These are phyloP conservation scores for Eurystomus gularis DNA, from an alignment of 2,113 vertebrate species.

Conservation along the genomic window DNA sequence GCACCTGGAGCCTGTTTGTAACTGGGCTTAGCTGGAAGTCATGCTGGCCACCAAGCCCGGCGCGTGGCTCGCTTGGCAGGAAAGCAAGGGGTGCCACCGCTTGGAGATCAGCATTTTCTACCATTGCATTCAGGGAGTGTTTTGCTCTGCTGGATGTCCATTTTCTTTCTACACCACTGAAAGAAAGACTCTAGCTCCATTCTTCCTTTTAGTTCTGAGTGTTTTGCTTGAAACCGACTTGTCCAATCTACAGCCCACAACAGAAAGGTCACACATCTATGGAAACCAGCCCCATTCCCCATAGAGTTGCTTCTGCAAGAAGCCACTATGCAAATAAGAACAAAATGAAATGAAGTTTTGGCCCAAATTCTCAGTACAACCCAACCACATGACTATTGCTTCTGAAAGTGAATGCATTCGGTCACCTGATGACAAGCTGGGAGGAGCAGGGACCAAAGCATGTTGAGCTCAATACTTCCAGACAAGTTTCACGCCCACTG, in stretches of 20 bases:
- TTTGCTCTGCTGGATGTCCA: neutral
- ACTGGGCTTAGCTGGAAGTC: neutral
- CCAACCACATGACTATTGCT: neutral
- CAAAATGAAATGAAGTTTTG: neutral
- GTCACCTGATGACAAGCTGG: neutral
- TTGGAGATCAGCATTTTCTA: rapidly evolving
- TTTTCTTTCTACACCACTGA: neutral
- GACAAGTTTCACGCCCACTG: neutral
- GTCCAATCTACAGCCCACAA: neutral
- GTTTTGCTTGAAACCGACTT: neutral
- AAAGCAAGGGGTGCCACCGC: neutral
- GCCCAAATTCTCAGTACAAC: neutral
- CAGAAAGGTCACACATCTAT: neutral
- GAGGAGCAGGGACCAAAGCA: neutral
- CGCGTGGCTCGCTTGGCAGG: rapidly evolving
- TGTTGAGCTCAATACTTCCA: neutral
- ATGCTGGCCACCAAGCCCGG: rapidly evolving
- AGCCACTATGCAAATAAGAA: neutral
- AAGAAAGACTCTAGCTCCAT: neutral
- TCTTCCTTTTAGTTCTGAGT: neutral
- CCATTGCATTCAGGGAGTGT: neutral
- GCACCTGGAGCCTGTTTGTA: neutral
- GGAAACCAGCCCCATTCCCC: neutral
- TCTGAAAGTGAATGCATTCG: neutral
- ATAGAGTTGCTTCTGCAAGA: neutral